These are phyloP conservation scores for Carcina quercana DNA, from an alignment of 2,888 invertebrate genomes.

Conservation along the genomic window DNA sequence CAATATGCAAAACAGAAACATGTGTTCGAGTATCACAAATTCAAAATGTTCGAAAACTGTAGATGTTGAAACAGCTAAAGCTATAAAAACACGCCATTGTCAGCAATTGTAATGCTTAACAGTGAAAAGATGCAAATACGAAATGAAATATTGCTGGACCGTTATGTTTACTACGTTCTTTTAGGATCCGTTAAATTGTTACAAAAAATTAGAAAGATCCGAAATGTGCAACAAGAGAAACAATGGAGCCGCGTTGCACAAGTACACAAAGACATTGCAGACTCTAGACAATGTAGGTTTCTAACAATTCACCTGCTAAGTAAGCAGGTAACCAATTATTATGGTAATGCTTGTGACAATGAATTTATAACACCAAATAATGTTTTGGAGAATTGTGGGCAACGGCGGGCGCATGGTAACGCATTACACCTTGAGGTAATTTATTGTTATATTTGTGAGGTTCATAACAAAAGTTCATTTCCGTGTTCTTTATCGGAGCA, in stretches of 20 bases:
- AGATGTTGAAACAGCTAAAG: conserved; percentile 18
- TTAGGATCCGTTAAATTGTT: conserved; percentile 49
- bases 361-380: conserved; percentile 44
- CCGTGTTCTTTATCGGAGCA: conserved; percentile 63
- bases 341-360: conserved; percentile 62
- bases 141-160: conserved; percentile 29
- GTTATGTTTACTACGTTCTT: conserved; percentile 63
- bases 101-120: conserved; percentile 47
- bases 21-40: conserved; percentile 31
- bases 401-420: conserved; percentile 43
- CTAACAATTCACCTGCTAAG: conserved; percentile 58
- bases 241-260: conserved; percentile 49
- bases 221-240: conserved; percentile 36
- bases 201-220: conserved; percentile 39
- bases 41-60: conserved; percentile 25
- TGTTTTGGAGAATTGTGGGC: conserved; percentile 68
- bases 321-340: conserved; percentile 67
- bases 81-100: conserved; percentile 36
- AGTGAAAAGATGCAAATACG: conserved; percentile 55
- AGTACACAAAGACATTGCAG: conserved; percentile 47
- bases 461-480: conserved; percentile 66
- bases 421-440: conserved; percentile 67
- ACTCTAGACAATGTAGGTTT: conserved; percentile 38
- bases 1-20: conserved; percentile 40
- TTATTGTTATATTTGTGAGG: conserved; percentile 59